Evolutionary conservation across 2,797 vertebrate genomes (phyloP), one percentile per base, ranked within the genome.

Genomic region (Loris lydekkerianus): DNA sequence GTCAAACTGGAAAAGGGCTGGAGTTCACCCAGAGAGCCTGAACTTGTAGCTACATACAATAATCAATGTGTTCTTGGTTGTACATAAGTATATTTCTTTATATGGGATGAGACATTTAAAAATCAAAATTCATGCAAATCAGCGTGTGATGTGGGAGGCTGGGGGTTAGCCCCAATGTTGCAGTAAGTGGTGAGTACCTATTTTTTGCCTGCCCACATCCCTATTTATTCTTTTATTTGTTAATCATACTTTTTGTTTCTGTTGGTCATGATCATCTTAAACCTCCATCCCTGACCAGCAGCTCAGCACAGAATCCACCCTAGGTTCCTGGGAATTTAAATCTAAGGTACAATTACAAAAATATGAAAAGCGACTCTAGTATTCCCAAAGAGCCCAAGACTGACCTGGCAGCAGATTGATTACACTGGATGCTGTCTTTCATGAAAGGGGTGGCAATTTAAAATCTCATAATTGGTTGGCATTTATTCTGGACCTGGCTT

Each of bases 51-150:
- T 37, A 29, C 9, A 27, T 21, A 91, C 14, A n/a, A 27, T 73
- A 83, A 77, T 31, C 53, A 65, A 76, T 6, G 23, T 63, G 17
- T 43, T 72, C 29, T 81, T 37, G 34, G 17, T 46, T 43, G 11
- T 46, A 67, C 17, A 46, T 25, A 20, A 23, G 76, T 29, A 56
- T 3, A 53, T 40, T 61, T 73, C 49, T 37, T 77, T 70, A 18
- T 78, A 53, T 46, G 34, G 61, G 1, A 91, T 61, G 73, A 89
- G 40, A 70, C 60, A 80, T 85, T 63, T 85, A 63, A 83, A 93
- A 56, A 63, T 23, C 10, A 56, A 37, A 80, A 73, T 58, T 15
- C 61, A 82, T 63, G 69, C 86, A 93, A 86, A 93, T 87, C 53
- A 40, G 3, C 4, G 1, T n/a, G 56, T 49, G 49, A 49, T 80